phyloP scores from a whole-genome alignment of 1,140 invertebrate species.

The Medauroidea extradentata region DNA sequence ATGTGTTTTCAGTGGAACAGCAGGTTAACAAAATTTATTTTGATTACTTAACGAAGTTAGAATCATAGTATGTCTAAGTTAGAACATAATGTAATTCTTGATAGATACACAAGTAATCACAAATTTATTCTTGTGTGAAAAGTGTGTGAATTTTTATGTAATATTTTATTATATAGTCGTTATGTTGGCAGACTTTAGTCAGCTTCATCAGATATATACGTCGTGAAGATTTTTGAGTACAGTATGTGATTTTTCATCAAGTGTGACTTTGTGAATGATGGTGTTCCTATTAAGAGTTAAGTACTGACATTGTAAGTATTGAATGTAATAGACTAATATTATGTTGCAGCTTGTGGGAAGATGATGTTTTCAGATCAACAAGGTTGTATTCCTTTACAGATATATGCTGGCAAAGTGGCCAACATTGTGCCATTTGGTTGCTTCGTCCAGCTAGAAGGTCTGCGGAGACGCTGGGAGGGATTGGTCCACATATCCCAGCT shows the following conservation, averaged over 20 bases:
- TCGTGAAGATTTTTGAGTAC: background rate
- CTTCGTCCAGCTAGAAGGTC: constrained; percentile 93
- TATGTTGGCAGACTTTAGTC: too few species aligned
- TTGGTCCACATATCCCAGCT: constrained; percentile 97
- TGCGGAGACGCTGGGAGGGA: constrained; percentile 87
- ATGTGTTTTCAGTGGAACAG: too few species aligned
- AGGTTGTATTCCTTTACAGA: constrained; percentile 46
- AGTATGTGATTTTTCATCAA: background rate
- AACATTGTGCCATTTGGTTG: constrained; percentile 97
- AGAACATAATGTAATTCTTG: background rate
- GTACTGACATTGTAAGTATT: too few species aligned
- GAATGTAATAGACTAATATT: too few species aligned
- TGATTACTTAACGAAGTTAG: background rate
- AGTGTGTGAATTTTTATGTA: background rate
- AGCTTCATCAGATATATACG: too few species aligned
- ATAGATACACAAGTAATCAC: too few species aligned
- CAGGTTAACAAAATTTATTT: constrained; percentile 2
- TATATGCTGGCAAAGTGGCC: constrained; percentile 91
- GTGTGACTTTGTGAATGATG: constrained; percentile 11
- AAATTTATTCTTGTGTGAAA: constrained; percentile 26
- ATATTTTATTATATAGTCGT: too few species aligned
- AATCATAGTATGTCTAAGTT: too few species aligned
- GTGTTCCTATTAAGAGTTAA: constrained; percentile 38
- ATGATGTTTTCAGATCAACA: constrained; percentile 15
- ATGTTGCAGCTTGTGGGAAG: constrained; percentile 46